Base-by-base conservation (phyloP, 2,113 vertebrate genomes). In the Serinus canaria region DNA sequence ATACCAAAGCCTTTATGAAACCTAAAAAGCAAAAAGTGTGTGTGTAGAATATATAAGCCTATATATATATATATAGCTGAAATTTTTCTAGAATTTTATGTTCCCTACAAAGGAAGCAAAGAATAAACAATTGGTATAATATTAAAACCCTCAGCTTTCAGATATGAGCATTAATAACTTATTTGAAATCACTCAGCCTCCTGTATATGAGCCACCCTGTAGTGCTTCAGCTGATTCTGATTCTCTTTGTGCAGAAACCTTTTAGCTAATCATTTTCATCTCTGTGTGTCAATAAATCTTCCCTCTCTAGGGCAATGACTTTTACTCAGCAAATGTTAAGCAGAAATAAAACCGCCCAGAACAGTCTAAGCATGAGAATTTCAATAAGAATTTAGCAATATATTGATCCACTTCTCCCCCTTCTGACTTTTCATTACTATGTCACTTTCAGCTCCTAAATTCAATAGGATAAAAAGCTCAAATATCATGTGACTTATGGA, bases 261-360 rank as follows among this genome's bases (percentile, higher is more conserved):
- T 83, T 96, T 95, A 96, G 84, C 90, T 97, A 97, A 98, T 96
- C 83, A 95, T 68, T 84, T 91, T 96, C 95, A 96, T 98, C 92
- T 97, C 94, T 92, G 72, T 94, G 69, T 97, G 97, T 97, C 98
- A 97, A 97, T 97, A 98, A 97, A 96, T 87, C 79, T 68, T 41
- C 35, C 24, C 66, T 97, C 98, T 97, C 97, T 96, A 87, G 96
- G 97, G 98, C 93, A 96, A 98, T 98, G 98, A 97, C 97, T 98
- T 98, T 97, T 98, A 97, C 96, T 98, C 72, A 63, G 97, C 96
- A 98, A 98, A 98, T 97, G 97, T 96, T 98, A 96, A 90, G 94
- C 96, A 96, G 96, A 94, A 86, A 97, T 96, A 97, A 97, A 95
- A 94, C 82, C 37, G 0, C 67, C 52, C 72, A 77, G 47, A 91